These are phyloP conservation scores for Lagria hirta DNA, from an alignment of 2,888 invertebrate species.

Conservation along the genomic window DNA sequence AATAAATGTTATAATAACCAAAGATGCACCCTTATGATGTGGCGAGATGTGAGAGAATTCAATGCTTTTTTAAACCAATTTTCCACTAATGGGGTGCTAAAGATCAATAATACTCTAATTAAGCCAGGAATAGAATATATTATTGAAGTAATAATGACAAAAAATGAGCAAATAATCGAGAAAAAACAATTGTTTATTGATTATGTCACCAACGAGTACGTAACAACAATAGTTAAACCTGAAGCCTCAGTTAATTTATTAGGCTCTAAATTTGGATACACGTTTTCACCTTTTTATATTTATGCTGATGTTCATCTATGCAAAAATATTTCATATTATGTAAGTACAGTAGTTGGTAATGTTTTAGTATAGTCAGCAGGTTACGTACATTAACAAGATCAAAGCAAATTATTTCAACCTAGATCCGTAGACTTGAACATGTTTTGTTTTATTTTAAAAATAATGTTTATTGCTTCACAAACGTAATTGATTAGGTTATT, in stretches of 20 bases:
- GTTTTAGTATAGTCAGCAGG: no score
- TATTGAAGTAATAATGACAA: slow-evolving; percentile 17
- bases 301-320: slow-evolving; percentile 21
- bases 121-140: slow-evolving; percentile 23
- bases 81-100: neutral
- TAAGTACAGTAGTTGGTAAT: slow-evolving; percentile 1
- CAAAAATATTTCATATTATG: slow-evolving; percentile 21
- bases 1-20: slow-evolving; percentile 19
- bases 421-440: no score
- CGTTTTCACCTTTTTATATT: slow-evolving; percentile 13
- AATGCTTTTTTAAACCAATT: slow-evolving; percentile 14
- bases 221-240: slow-evolving; percentile 15
- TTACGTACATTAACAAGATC: no score
- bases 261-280: slow-evolving; percentile 14
- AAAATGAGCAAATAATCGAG: slow-evolving; percentile 5
- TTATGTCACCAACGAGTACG: slow-evolving; percentile 10
- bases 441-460: no score
- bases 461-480: no score
- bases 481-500: no score
- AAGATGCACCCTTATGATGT: slow-evolving; percentile 23
- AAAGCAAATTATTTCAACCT: no score
- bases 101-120: slow-evolving; percentile 19
- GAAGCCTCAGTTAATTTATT: slow-evolving; percentile 16
- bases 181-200: slow-evolving; percentile 18
- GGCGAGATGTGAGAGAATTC: slow-evolving; percentile 22